Conservation (phyloP, 2,888 invertebrate genomes). For the Deilephila porcellus region DNA sequence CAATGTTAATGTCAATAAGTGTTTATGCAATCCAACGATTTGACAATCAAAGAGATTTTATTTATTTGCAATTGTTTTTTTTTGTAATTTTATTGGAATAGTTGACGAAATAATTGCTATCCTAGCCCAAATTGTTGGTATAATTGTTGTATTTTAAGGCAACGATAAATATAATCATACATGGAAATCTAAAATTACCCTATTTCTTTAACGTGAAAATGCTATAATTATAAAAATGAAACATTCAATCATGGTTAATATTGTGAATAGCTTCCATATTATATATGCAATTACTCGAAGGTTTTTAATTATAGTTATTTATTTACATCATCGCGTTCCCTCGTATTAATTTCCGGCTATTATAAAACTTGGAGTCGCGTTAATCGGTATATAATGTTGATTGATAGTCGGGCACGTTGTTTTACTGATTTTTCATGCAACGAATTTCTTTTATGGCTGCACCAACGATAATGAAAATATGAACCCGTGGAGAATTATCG, state of each 20-base stretch:
- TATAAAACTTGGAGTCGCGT: conserved; percentile 55
- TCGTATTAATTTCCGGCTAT: conserved; percentile 69
- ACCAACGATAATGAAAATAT: conserved; percentile 66
- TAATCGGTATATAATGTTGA: conserved; percentile 75
- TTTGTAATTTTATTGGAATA: too few relatives aligned
- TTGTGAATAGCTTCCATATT: conserved; percentile 45
- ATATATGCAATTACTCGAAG: conserved; percentile 45
- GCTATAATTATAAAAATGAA: conserved; percentile 32
- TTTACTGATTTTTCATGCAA: conserved; percentile 70
- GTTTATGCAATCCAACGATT: too few relatives aligned
- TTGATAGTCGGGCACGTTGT: conserved; percentile 65
- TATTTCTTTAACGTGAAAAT: conserved; percentile 3
- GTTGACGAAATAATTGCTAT: too few relatives aligned
- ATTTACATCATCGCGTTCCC: conserved; percentile 56
- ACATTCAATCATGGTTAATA: conserved; percentile 37
- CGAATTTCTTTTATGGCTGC: conserved; percentile 58
- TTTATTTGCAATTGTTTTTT: too few relatives aligned
- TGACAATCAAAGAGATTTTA: too few relatives aligned
- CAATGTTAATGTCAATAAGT: too few relatives aligned
- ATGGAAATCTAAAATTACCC: not conserved
- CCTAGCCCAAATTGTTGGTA: too few relatives aligned
- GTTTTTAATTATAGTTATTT: conserved; percentile 58
- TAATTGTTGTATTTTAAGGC: too few relatives aligned
- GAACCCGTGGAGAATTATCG: conserved; percentile 55
- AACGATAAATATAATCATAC: not conserved